Conservation (phyloP, 2,797 vertebrate species). For the Echiichthys vipera region DNA sequence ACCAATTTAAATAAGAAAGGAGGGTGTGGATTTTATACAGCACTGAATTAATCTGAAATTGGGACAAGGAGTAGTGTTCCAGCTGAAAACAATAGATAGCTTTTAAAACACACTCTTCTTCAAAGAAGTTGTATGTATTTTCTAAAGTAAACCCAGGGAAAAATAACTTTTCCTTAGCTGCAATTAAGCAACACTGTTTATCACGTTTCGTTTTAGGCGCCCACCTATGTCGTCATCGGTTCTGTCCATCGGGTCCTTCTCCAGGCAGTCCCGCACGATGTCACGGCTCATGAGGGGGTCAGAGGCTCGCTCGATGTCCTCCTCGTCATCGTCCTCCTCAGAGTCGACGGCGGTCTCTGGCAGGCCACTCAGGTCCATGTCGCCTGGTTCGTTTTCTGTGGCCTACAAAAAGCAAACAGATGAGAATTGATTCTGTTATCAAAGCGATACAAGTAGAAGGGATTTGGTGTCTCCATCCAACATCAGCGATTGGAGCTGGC, state of each 20-base stretch:
- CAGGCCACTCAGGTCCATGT: constrained; percentile 99
- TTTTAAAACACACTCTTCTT: neutral
- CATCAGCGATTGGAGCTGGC: neutral
- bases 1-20: constrained; percentile 43
- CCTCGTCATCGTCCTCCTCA: constrained; percentile 98
- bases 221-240: constrained; percentile 99
- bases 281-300: constrained; percentile 98
- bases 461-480: constrained; percentile 1
- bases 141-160: neutral
- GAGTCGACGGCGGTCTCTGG: constrained; percentile 99
- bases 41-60: constrained; percentile 12
- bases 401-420: constrained; percentile 81
- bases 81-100: neutral
- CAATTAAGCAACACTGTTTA: neutral
- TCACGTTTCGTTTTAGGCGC: constrained; percentile 13
- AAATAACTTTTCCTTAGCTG: neutral
- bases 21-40: constrained; percentile 27
- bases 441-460: neutral
- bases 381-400: constrained; percentile 97
- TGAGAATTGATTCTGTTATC: neutral
- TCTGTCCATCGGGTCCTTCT: constrained; percentile 98
- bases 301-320: constrained; percentile 96
- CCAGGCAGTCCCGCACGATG: constrained; percentile 97
- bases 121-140: constrained; percentile 4
- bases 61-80: constrained; percentile 7